These are phyloP conservation scores for Leistus spinibarbis DNA, from an alignment of 2,888 invertebrate species.

Conservation along the genomic window DNA sequence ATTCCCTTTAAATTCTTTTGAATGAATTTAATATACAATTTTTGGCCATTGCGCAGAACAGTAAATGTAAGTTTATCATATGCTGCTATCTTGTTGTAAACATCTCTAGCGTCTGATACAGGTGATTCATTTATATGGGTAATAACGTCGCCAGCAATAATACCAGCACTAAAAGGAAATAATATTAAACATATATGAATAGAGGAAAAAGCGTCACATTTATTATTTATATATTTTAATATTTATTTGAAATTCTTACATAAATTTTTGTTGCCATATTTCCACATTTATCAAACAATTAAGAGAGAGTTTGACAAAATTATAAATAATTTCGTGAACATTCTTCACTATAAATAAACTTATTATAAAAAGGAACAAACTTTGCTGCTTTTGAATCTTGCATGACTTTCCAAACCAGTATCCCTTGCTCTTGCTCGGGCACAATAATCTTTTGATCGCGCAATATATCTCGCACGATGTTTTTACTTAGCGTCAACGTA, in stretches of 20 bases:
- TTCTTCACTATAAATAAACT: too few species aligned
- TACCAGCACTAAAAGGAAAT: slow-evolving; percentile 68
- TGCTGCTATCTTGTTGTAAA: slow-evolving; percentile 5
- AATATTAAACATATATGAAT: too few species aligned
- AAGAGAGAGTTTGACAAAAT: too few species aligned
- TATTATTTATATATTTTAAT: too few species aligned
- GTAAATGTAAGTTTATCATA: slow-evolving; percentile 1
- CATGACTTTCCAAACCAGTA: slow-evolving; percentile 83
- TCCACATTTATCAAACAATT: too few species aligned
- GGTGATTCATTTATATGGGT: slow-evolving; percentile 71
- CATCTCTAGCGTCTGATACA: slow-evolving; percentile 62
- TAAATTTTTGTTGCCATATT: too few species aligned
- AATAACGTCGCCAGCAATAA: slow-evolving; percentile 82
- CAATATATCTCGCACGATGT: slow-evolving; percentile 72
- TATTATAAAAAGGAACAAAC: too few species aligned
- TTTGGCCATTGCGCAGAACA: slow-evolving; percentile 5
- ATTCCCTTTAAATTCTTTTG: too few species aligned
- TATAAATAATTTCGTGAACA: slow-evolving; percentile 13
- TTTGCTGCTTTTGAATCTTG: slow-evolving; percentile 39
- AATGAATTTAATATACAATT: background rate
- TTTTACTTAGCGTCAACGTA: slow-evolving; percentile 65
- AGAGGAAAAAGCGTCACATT: too few species aligned
- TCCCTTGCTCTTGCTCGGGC: slow-evolving; percentile 70
- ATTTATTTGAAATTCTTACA: too few species aligned
- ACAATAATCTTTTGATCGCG: slow-evolving; percentile 69